phyloP scores from a whole-genome alignment of 2,797 vertebrate species.

The Aselliscus stoliczkanus region DNA sequence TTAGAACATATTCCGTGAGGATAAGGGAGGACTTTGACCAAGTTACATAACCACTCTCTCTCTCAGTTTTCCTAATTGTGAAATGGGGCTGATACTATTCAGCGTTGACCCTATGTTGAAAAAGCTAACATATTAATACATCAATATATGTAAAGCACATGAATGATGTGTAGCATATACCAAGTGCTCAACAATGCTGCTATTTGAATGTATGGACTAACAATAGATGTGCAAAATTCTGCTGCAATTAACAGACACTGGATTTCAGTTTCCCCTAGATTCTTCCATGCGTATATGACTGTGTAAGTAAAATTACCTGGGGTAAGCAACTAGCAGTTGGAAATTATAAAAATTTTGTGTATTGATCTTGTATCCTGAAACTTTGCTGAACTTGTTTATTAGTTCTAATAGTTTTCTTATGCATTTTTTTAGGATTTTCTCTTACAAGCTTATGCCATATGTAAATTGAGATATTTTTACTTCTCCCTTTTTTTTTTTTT shows the following conservation, averaged over 20 bases:
- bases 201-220: not conserved
- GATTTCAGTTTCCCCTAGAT: not conserved
- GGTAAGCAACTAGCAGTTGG: not conserved
- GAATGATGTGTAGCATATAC: not conserved
- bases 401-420: not conserved
- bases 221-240: not conserved
- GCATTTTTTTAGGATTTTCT: not conserved
- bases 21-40: not conserved
- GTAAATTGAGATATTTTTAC: not conserved
- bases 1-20: not conserved
- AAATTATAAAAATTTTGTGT: not conserved
- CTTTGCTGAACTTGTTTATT: not conserved
- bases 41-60: not conserved
- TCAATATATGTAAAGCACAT: not conserved
- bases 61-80: not conserved
- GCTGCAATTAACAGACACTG: not conserved
- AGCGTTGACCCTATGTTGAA: not conserved
- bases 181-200: not conserved
- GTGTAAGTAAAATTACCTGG: not conserved
- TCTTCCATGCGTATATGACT: not conserved
- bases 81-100: not conserved
- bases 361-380: not conserved
- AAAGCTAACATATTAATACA: not conserved
- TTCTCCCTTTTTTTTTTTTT: not conserved
- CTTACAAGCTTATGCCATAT: not conserved